Evolutionary conservation across 2,113 vertebrate genomes (phyloP).

Genomic region (Onychorhynchus coronatus): DNA sequence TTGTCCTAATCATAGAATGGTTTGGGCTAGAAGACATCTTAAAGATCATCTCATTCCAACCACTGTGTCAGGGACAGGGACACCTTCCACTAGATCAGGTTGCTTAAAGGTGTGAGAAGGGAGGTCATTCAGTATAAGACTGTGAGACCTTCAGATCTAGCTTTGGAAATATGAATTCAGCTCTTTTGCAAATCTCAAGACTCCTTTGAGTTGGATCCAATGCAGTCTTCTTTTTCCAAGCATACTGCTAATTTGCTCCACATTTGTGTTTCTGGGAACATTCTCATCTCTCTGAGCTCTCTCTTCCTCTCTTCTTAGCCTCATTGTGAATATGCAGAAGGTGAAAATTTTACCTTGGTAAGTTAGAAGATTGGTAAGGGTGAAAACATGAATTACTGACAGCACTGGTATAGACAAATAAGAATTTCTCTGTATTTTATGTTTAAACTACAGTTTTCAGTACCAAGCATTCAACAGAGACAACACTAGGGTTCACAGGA

Average conservation of each 20-base stretch:
- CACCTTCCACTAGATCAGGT: background rate
- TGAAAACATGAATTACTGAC: background rate
- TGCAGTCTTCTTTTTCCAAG: background rate
- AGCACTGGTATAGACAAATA: background rate
- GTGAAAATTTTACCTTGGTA: background rate
- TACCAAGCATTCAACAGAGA: background rate
- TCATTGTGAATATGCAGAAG: background rate
- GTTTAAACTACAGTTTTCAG: background rate
- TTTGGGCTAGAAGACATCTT: background rate
- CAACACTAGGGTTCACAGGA: background rate
- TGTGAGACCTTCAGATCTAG: background rate
- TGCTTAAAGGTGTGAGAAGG: background rate
- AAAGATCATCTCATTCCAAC: background rate
- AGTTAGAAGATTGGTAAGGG: background rate
- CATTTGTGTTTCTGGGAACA: background rate
- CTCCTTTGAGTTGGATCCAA: background rate
- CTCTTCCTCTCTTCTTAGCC: background rate
- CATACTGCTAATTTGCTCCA: background rate
- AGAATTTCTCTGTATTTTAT: background rate
- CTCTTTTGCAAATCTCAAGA: background rate
- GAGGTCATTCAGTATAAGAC: background rate
- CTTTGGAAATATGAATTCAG: background rate
- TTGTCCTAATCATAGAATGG: background rate
- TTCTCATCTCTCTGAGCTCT: background rate
- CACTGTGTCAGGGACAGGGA: background rate